phyloP scores from a whole-genome alignment of 2,113 vertebrate species.

The Marmota flaviventris region DNA sequence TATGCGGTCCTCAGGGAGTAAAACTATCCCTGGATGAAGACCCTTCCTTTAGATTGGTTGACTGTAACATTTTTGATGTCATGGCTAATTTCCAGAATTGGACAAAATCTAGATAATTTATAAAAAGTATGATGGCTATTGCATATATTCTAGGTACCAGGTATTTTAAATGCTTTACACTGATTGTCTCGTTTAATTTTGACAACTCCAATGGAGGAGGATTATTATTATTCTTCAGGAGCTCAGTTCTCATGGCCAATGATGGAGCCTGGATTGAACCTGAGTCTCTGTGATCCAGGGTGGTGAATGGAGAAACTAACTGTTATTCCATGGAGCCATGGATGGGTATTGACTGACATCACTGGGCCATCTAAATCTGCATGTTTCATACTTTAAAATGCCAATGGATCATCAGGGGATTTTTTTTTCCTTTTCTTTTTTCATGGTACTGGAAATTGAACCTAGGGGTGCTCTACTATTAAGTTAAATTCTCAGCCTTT shows the following conservation, averaged over 20 bases:
- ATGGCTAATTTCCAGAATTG: background rate
- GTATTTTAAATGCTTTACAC: background rate
- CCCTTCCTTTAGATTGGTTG: background rate
- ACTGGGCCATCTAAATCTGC: accelerated
- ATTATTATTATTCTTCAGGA: no score
- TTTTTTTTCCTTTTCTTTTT: no score
- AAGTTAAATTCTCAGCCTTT: no score
- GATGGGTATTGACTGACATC: accelerated
- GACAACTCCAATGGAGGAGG: accelerated
- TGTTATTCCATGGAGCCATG: no score
- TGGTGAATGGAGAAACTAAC: accelerated
- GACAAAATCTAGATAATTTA: background rate
- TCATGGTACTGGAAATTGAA: no score
- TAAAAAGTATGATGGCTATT: background rate
- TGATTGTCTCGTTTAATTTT: background rate
- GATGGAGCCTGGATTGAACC: accelerated
- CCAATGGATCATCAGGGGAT: accelerated
- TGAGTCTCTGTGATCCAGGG: background rate
- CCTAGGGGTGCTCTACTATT: no score
- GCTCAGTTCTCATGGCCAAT: no score
- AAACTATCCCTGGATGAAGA: background rate
- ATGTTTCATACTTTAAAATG: background rate
- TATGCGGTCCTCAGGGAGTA: background rate
- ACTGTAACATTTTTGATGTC: background rate
- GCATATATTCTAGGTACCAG: background rate